A percentile compares a stretch with the other conserved stretches of the same genome.
Conservation (phyloP, 2,113 vertebrate species). For the Canis aureus region DNA sequence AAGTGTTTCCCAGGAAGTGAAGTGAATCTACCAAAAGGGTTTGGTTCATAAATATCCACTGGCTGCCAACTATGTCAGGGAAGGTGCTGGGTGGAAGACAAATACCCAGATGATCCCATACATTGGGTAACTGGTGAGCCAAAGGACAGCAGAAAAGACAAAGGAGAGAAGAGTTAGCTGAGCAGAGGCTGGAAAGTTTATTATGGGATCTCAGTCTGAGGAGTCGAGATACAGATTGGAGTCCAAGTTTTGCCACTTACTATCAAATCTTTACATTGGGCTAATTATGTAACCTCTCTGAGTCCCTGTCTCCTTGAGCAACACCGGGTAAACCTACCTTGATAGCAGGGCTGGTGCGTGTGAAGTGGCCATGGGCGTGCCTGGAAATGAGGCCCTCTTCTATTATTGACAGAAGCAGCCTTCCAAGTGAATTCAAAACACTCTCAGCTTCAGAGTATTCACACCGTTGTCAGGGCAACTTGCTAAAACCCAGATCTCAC, state of each 20-base stretch:
- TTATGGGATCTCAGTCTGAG: neutral
- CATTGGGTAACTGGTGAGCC: neutral
- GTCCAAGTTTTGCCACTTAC: neutral
- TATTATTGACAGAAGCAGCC: neutral
- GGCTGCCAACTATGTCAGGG: neutral
- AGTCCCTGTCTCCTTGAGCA: neutral
- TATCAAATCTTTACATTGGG: neutral
- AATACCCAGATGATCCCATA: neutral
- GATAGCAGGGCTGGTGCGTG: accelerated
- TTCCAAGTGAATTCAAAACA: neutral
- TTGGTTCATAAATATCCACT: neutral
- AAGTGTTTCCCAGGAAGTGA: neutral
- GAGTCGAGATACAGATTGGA: neutral
- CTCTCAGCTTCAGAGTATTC: neutral
- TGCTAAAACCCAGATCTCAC: neutral
- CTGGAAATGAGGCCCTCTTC: neutral
- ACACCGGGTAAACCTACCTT: neutral
- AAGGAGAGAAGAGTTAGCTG: neutral
- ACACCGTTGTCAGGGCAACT: neutral
- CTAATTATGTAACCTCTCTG: neutral
- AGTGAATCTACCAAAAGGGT: neutral
- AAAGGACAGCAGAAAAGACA: neutral
- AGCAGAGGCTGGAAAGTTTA: neutral
- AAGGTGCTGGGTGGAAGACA: neutral
- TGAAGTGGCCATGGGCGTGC: neutral